A percentile compares a stretch with the other conserved stretches of the same genome.
Evolutionary conservation across 2,797 vertebrate species (phyloP).

Genomic region (Scarus forsteni): DNA sequence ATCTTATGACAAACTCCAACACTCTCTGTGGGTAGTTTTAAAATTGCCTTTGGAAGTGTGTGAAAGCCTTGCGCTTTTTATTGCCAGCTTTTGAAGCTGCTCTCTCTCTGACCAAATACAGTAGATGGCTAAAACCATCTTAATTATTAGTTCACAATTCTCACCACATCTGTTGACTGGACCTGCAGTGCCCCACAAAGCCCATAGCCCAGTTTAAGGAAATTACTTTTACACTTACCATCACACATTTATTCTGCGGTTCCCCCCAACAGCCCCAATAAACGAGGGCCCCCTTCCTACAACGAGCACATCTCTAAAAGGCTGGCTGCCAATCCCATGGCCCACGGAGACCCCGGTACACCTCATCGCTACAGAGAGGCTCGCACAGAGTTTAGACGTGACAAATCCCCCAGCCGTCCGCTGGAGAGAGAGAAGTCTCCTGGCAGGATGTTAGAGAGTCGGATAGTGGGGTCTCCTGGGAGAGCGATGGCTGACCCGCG

Average conservation of each 20-base stretch:
- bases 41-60: conserved; percentile 3
- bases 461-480: conserved; percentile 91
- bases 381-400: conserved; percentile 93
- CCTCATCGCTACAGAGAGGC: conserved; percentile 97
- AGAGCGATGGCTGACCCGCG: conserved; percentile 91
- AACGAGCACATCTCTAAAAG: conserved; percentile 99
- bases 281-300: conserved; percentile 97
- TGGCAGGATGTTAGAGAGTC: conserved; percentile 90
- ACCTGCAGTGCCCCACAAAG: conserved; percentile 39
- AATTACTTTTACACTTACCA: conserved; percentile 19
- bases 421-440: conserved; percentile 97
- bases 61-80: conserved; percentile 12
- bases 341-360: conserved; percentile 93
- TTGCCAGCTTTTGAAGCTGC: conserved; percentile 2
- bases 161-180: conserved; percentile 10
- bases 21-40: not conserved
- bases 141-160: conserved; percentile 7
- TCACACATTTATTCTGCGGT: conserved; percentile 29
- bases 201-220: conserved; percentile 12
- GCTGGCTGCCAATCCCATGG: conserved; percentile 91
- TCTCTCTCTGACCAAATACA: conserved; percentile 2
- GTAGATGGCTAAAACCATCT: not conserved
- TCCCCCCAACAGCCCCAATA: conserved; percentile 91
- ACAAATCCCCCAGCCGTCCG: conserved; percentile 93
- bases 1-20: conserved; percentile 13